Evolutionary conservation across 2,888 invertebrate species (phyloP).

Genomic region (Schizotus pectinicornis): DNA sequence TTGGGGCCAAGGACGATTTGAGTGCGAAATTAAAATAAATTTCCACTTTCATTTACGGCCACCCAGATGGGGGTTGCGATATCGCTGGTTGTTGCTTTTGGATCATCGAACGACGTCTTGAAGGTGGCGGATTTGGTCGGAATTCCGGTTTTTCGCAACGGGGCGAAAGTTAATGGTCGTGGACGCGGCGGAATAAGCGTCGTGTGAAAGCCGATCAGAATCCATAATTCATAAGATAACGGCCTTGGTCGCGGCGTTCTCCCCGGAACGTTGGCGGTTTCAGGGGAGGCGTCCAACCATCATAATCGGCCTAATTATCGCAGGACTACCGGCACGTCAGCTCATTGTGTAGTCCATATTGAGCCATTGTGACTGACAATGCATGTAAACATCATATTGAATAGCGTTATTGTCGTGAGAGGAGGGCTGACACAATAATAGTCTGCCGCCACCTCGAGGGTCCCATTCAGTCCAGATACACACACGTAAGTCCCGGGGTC

Average conservation of each 20-base stretch:
- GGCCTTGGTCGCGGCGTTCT: constrained; percentile 14
- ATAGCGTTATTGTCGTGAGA: constrained; percentile 35
- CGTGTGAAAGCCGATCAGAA: constrained; percentile 17
- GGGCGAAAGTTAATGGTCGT: too few species aligned
- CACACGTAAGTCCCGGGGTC: constrained; percentile 30
- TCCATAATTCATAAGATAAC: constrained; percentile 17
- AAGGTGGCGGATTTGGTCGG: too few species aligned
- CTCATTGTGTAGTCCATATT: constrained; percentile 50
- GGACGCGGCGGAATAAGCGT: background rate
- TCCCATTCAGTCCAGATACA: constrained; percentile 30
- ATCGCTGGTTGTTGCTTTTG: too few species aligned
- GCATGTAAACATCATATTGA: constrained; percentile 54
- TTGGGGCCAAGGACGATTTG: too few species aligned
- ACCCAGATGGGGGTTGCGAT: too few species aligned
- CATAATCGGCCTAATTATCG: constrained; percentile 56
- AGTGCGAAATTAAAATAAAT: too few species aligned
- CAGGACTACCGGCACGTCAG: constrained; percentile 47
- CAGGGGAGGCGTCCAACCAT: constrained; percentile 50
- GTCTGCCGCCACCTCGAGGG: constrained; percentile 23
- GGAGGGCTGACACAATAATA: constrained; percentile 32
- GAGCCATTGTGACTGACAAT: constrained; percentile 52
- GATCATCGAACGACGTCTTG: too few species aligned
- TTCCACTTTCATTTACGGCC: too few species aligned
- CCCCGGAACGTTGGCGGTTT: constrained; percentile 13
- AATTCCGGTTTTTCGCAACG: too few species aligned